phyloP scores from a whole-genome alignment of 2,888 invertebrate species.

The Timema podura region DNA sequence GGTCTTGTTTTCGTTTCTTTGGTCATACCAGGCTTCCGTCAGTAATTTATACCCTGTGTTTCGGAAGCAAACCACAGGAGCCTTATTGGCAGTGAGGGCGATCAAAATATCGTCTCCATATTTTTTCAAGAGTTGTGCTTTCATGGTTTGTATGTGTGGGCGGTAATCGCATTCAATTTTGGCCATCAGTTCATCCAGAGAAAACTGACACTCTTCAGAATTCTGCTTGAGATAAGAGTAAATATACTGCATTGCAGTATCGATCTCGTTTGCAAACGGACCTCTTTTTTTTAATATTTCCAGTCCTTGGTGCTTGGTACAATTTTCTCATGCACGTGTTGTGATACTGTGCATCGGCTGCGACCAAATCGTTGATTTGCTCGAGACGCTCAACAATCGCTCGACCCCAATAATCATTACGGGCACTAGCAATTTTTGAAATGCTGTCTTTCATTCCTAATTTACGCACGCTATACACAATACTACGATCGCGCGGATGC shows the following conservation, averaged over 20 bases:
- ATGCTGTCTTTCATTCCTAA: background rate
- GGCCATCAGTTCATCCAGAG: background rate
- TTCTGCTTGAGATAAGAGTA: background rate
- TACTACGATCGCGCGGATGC: background rate
- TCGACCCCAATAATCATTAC: background rate
- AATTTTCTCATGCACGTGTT: too few species aligned
- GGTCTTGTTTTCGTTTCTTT: conserved; percentile 16
- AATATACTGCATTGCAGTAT: background rate
- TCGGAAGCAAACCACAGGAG: conserved; percentile 29
- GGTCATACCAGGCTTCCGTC: conserved; percentile 30
- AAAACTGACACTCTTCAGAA: conserved; percentile 3
- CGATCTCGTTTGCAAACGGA: too few species aligned
- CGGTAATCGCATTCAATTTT: background rate
- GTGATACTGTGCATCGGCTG: too few species aligned
- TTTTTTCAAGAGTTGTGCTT: background rate
- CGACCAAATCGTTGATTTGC: background rate
- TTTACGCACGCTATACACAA: background rate
- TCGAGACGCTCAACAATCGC: background rate
- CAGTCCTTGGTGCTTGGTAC: too few species aligned
- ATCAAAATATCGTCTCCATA: background rate
- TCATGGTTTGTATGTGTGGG: background rate
- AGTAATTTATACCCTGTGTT: conserved; percentile 33
- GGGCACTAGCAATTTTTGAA: background rate
- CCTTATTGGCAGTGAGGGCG: background rate
- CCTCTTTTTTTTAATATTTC: too few species aligned